Evolutionary conservation across 1,140 invertebrate genomes (phyloP), one percentile per base, ranked within the genome.

Genomic region (Lanistes nyassanus): DNA sequence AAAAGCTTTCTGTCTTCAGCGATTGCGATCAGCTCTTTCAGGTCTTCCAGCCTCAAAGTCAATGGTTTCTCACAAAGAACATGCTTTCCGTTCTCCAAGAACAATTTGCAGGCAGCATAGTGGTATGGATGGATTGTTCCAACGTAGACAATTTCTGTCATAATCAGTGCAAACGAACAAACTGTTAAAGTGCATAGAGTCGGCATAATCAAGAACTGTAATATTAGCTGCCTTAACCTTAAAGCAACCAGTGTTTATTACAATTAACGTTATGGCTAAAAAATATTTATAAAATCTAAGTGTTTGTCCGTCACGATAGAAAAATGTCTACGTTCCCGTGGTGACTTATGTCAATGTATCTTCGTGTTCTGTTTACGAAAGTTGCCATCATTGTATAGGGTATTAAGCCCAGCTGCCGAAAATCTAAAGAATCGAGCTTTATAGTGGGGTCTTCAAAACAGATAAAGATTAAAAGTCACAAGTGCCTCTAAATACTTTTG

Each of bases 31-130:
- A 88, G 42, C 67, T 80, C 78, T 76, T 85, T 76, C 13, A 64
- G 37, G 34, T 86, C 84, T 77, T 93, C 92, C 26, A 90, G 83
- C 83, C 94, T 95, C 84, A 95, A 85, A 29, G 93, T 93, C 58
- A 96, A 84, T 0, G 95, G 94, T 87, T 96, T 97, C 85, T 97
- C 95, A 83, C 94, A 95, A 2, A 97, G 87, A 5, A 96, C 93
- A 78, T 94, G 92, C 86, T 96, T 96, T 1, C 93, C 93, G 81
- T 92, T 90, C 76, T 93, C 91, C 21, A 96, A 85, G 89, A 94
- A 93, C 75, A 94, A 70, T 83, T 92, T 93, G 1, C 91, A 90
- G 5, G 93, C 82, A 36, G 91, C 86, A 62, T 92, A 92, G 85
- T 96, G 95, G 42, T 92, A 86, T 5, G 92, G 88, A 83, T 95